phyloP scores from a whole-genome alignment of 30 jellyfish, hydroid and myxozoan species.

The Cassiopea andromeda region DNA sequence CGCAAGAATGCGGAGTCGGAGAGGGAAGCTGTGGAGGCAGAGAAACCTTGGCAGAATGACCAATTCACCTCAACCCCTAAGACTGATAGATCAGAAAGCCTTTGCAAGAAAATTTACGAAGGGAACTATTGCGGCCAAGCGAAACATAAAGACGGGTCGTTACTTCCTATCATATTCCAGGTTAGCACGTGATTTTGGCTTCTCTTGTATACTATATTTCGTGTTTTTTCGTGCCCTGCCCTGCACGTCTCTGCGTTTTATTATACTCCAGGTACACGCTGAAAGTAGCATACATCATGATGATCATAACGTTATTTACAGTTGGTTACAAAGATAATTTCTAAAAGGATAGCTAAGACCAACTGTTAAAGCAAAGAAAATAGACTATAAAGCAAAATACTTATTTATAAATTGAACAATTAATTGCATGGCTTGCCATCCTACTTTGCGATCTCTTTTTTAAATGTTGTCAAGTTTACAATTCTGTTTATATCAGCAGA shows the following conservation, averaged over 20 bases:
- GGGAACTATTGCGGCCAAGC: constrained; percentile 92
- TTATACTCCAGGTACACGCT: too few relatives aligned
- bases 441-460: too few relatives aligned
- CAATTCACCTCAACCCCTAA: constrained; percentile 64
- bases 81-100: constrained; percentile 54
- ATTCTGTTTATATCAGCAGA: too few relatives aligned
- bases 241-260: not conserved
- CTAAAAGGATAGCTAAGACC: too few relatives aligned
- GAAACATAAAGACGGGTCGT: constrained; percentile 82
- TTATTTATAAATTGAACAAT: too few relatives aligned
- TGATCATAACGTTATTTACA: too few relatives aligned
- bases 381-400: too few relatives aligned
- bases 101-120: constrained; percentile 50
- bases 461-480: too few relatives aligned
- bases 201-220: not conserved
- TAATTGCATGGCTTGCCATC: too few relatives aligned
- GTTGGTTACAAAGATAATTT: too few relatives aligned
- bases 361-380: too few relatives aligned
- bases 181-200: constrained; percentile 26
- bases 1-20: not conserved
- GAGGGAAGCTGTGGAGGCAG: not conserved
- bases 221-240: not conserved
- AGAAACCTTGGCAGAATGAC: constrained; percentile 18
- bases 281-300: too few relatives aligned
- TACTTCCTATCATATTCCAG: constrained; percentile 89